A percentile compares a stretch with the other conserved stretches of the same genome.
phyloP scores from a whole-genome alignment of 2,113 vertebrate species.

The Caranx melampygus region DNA sequence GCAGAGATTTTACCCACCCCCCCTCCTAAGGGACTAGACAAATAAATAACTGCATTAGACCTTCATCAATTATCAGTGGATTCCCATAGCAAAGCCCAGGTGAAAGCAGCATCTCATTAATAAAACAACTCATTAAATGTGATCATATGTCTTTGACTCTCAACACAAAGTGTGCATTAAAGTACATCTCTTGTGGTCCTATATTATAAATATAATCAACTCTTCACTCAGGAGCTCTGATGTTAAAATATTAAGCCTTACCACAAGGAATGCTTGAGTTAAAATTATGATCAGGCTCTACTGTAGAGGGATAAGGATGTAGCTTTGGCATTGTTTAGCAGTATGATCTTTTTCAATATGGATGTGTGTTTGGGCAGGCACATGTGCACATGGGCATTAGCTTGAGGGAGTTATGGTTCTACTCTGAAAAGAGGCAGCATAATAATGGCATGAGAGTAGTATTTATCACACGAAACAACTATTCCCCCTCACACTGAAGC shows the following conservation, averaged over 20 bases:
- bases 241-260: constrained; percentile 29
- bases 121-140: constrained; percentile 71
- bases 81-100: constrained; percentile 31
- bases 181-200: constrained; percentile 10
- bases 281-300: constrained; percentile 24
- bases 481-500: constrained; percentile 48
- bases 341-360: not conserved
- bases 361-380: not conserved
- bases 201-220: constrained; percentile 43
- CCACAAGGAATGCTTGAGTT: constrained; percentile 9
- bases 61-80: constrained; percentile 63
- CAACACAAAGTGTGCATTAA: constrained; percentile 51
- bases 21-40: constrained; percentile 24
- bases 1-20: constrained; percentile 10
- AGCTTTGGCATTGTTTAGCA: constrained; percentile 6
- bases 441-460: constrained; percentile 53
- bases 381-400: constrained; percentile 32
- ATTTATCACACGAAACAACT: constrained; percentile 70
- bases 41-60: constrained; percentile 68
- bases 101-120: constrained; percentile 57
- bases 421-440: constrained; percentile 49
- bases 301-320: not conserved
- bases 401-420: constrained; percentile 45
- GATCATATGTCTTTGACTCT: constrained; percentile 37
- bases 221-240: constrained; percentile 1